Percentiles rank a stretch among this genome's conserved stretches.
phyloP scores from a whole-genome alignment of 1,140 invertebrate genomes.

The Propsilocerus akamusi region DNA sequence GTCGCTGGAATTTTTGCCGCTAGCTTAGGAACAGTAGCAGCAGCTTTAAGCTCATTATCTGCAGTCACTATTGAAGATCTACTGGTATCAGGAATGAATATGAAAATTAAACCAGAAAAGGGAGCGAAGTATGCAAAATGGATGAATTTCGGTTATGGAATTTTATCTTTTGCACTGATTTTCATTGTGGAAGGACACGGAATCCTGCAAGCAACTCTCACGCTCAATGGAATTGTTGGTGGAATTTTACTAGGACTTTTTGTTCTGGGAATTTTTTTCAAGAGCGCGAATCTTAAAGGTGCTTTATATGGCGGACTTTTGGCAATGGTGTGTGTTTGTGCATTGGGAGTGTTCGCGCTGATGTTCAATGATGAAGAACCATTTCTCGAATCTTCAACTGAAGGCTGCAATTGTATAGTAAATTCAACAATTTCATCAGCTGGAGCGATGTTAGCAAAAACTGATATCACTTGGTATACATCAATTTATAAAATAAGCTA shows the following conservation, averaged over 20 bases:
- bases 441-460: neutral
- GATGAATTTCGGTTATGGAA: conserved; percentile 27
- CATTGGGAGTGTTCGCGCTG: conserved; percentile 29
- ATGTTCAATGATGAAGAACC: conserved; percentile 25
- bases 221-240: conserved; percentile 74
- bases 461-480: conserved; percentile 11
- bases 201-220: conserved; percentile 65
- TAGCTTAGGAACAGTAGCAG: conserved; percentile 64
- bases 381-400: conserved; percentile 23
- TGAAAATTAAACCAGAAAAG: conserved; percentile 45
- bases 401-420: conserved; percentile 23
- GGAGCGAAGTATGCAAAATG: conserved; percentile 34
- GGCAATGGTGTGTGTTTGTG: conserved; percentile 27
- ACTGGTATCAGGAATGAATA: conserved; percentile 42
- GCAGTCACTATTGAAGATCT: conserved; percentile 83
- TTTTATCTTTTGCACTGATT: conserved; percentile 34
- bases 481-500: conserved; percentile 43
- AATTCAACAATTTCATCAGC: conserved; percentile 20
- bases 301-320: conserved; percentile 29
- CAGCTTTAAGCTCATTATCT: conserved; percentile 75
- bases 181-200: conserved; percentile 60
- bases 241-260: conserved; percentile 72
- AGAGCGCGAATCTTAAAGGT: conserved; percentile 58
- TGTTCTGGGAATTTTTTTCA: conserved; percentile 73
- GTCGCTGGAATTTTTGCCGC: conserved; percentile 60